phyloP scores from a whole-genome alignment of 1,140 invertebrate genomes.

The Ylistrum balloti region DNA sequence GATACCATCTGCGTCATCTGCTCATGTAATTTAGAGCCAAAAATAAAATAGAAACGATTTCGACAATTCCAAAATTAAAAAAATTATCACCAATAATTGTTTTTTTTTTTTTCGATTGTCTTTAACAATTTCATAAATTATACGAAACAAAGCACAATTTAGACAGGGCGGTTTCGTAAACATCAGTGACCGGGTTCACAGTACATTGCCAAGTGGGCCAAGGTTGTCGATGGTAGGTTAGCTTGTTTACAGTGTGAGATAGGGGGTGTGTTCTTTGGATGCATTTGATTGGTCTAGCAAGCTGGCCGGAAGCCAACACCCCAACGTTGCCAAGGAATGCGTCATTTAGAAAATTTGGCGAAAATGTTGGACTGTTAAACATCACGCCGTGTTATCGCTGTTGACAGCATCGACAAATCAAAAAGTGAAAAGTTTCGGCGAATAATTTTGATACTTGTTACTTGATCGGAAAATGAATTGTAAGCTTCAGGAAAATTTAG shows the following conservation, averaged over 20 bases:
- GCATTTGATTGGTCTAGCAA: neutral
- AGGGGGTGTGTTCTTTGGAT: neutral
- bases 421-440: neutral
- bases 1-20: neutral
- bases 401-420: neutral
- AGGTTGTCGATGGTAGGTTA: neutral
- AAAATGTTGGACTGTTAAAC: constrained; percentile 14
- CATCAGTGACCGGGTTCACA: constrained; percentile 8
- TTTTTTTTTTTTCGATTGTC: too few species aligned
- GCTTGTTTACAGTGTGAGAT: neutral
- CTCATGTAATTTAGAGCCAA: neutral
- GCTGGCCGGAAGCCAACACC: neutral
- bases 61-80: too few species aligned
- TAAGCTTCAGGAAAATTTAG: neutral
- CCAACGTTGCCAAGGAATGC: neutral
- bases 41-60: neutral
- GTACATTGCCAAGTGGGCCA: neutral
- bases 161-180: neutral
- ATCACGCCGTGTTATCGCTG: neutral
- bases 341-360: constrained; percentile 38
- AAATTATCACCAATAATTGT: too few species aligned
- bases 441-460: neutral
- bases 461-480: neutral
- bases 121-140: neutral
- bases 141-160: neutral